A percentile compares a stretch with the other conserved stretches of the same genome.
Conservation (phyloP, 2,113 vertebrate genomes). For the Forbesichthys agassizii region DNA sequence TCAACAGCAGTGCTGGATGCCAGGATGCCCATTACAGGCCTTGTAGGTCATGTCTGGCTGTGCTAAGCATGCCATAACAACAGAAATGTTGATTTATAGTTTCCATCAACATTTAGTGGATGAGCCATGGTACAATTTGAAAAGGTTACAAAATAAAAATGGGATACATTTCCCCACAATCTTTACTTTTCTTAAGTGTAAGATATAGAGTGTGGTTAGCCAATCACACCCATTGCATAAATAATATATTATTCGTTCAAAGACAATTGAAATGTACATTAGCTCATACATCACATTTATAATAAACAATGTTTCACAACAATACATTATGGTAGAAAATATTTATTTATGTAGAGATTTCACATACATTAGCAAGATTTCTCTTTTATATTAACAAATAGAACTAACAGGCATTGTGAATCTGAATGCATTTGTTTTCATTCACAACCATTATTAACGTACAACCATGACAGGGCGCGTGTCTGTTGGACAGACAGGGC, state of each 20-base stretch:
- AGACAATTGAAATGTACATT: background rate
- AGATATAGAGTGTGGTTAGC: too few relatives aligned
- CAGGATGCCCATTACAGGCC: constrained; percentile 10
- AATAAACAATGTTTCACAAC: too few relatives aligned
- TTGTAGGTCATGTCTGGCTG: constrained; percentile 8
- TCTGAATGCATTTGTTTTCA: background rate
- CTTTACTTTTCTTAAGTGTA: too few relatives aligned
- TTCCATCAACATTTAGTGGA: constrained; percentile 4
- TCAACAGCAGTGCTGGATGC: constrained; percentile 16
- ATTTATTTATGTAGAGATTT: too few relatives aligned
- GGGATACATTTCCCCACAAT: background rate
- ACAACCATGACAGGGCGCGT: constrained; percentile 2
- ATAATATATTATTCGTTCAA: too few relatives aligned
- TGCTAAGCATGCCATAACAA: constrained; percentile 3
- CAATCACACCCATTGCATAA: too few relatives aligned
- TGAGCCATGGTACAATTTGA: constrained; percentile 5
- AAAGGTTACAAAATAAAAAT: background rate
- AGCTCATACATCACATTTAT: too few relatives aligned
- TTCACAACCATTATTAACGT: constrained; percentile 26
- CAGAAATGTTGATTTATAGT: constrained; percentile 20
- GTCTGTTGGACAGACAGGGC: background rate
- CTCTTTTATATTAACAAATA: too few relatives aligned
- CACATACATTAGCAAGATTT: too few relatives aligned
- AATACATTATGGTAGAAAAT: too few relatives aligned
- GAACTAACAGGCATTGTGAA: too few relatives aligned